phyloP scores from a whole-genome alignment of 2,888 invertebrate genomes.

The Caenorhabditis sinica region DNA sequence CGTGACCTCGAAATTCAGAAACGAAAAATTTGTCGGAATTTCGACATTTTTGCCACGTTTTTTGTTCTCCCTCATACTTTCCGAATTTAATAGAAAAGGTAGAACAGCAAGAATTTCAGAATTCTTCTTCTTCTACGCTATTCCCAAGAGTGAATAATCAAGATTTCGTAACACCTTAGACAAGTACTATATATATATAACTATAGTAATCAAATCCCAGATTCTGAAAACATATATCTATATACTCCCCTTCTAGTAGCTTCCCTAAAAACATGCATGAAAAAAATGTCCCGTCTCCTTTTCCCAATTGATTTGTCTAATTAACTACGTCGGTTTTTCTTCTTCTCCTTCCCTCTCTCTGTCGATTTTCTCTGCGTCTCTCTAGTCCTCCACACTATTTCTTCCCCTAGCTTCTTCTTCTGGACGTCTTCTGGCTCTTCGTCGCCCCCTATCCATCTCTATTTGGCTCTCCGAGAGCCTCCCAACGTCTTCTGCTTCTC shows the following conservation, averaged over 20 bases:
- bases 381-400: no score
- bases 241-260: slow-evolving; percentile 4
- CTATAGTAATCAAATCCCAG: no score
- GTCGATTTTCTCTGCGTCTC: background rate
- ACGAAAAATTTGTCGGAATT: no score
- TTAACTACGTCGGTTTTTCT: slow-evolving; percentile 41
- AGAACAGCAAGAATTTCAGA: no score
- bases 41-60: no score
- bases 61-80: no score
- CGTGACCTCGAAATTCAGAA: no score
- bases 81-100: no score
- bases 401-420: no score
- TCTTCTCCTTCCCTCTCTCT: background rate
- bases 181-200: no score
- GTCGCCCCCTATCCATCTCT: slow-evolving; percentile 25
- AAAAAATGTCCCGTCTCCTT: background rate
- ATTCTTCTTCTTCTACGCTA: background rate
- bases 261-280: slow-evolving; percentile 8
- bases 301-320: slow-evolving; percentile 60
- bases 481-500: slow-evolving; percentile 4
- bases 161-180: background rate
- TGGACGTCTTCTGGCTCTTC: background rate
- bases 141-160: background rate
- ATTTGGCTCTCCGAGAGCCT: background rate
- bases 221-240: no score